Evolutionary conservation across 2,888 invertebrate genomes (phyloP).

Genomic region (Laspeyria flexula): DNA sequence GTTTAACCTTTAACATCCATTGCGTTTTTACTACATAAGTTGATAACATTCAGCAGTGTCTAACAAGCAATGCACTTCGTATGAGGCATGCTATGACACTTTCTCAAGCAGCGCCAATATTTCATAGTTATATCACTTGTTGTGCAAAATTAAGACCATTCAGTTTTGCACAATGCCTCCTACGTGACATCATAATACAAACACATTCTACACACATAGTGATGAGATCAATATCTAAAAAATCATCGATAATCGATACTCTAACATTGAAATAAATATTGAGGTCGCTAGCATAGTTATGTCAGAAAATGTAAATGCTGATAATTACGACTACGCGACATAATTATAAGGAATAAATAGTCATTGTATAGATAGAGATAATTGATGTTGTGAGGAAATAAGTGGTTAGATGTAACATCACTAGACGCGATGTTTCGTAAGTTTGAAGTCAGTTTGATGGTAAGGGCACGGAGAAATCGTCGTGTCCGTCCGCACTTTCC

Average conservation of each 20-base stretch:
- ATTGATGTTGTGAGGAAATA: slow-evolving; percentile 10
- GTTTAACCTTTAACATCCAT: too few species aligned
- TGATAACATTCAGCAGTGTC: not conserved
- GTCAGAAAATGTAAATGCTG: not conserved
- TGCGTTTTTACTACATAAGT: not conserved
- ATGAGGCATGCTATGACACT: slow-evolving; percentile 6
- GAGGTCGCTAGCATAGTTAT: too few species aligned
- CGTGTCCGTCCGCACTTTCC: slow-evolving; percentile 68
- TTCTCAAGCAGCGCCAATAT: slow-evolving; percentile 25
- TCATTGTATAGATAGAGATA: slow-evolving; percentile 1
- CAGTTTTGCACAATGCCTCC: slow-evolving; percentile 44
- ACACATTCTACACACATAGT: slow-evolving; percentile 16
- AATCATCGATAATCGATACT: not conserved
- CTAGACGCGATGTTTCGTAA: slow-evolving; percentile 66
- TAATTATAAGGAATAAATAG: too few species aligned
- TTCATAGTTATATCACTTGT: slow-evolving; percentile 50
- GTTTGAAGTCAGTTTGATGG: slow-evolving; percentile 65
- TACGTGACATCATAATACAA: slow-evolving; percentile 31
- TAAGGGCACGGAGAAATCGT: slow-evolving; percentile 73
- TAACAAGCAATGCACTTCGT: slow-evolving; percentile 18
- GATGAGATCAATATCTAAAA: too few species aligned
- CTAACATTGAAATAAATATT: too few species aligned
- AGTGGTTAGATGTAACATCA: slow-evolving; percentile 50
- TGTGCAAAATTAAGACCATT: slow-evolving; percentile 50
- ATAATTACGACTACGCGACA: too few species aligned